Base-by-base conservation (phyloP, 92 coral and sea anemone species). In the Phenganax subtilis region DNA sequence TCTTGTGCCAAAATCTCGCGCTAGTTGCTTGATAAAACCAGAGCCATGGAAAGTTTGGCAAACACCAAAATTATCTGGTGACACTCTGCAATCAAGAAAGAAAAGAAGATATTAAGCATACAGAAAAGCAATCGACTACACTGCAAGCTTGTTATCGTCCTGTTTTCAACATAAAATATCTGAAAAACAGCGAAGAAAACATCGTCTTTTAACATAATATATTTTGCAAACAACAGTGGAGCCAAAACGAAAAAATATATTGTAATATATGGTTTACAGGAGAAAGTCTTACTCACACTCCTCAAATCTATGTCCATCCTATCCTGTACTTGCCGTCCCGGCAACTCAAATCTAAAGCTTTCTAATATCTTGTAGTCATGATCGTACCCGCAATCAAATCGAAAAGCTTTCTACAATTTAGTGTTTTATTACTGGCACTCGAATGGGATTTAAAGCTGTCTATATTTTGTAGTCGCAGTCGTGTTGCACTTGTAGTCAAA, bases 41-140 rank as follows among this genome's bases (percentile, higher is more conserved):
- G 86, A 82, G 73, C 98, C 98, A 79, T 83, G 92, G 88, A 94
- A 89, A 37, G 91, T 94, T 51, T 87, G 86, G 20, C 98, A 91
- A 6, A 87, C 53, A 28, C 83, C n/a, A 51, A 86, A 54, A 83
- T 74, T 31, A 8, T 53, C 52, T 27, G 74, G 44, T 58, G 27
- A 16, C 6, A 44, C 79, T 74, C 79, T 74, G n/a, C 16, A 74
- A 54, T 44, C 6, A 54, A 5, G 37, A 54, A 30, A 12, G 16
- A 37, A 25, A 75, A 8, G 29, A 12, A 29, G 25, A 15, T 0
- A 54, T 55, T n/a, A 55, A 75, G 16, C 52, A 20, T 16, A 11
- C 12, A 11, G 17, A 67, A 67, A 67, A 67, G 12, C 3, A 67
- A 14, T 37, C 17, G 27, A 37, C 37, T 1, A 16, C 9, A 20